Conservation (phyloP, 2,797 vertebrate genomes). For the Malacoctenus gilli region DNA sequence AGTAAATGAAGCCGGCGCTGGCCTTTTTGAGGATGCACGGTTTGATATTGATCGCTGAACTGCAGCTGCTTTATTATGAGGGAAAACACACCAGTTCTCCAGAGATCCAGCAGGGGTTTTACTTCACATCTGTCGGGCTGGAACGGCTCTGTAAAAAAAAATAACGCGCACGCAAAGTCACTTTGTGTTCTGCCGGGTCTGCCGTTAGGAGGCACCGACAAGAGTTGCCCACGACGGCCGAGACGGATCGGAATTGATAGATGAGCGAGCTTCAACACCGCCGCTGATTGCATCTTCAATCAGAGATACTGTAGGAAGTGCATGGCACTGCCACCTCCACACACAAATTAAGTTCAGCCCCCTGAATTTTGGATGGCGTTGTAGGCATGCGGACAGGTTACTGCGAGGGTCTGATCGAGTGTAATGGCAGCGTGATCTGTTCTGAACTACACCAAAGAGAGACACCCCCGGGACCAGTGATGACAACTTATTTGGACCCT, state of each 20-base stretch:
- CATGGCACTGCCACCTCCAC: constrained; percentile 10
- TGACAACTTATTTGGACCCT: constrained; percentile 70
- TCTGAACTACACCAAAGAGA: constrained; percentile 42
- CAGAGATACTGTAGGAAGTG: constrained; percentile 43
- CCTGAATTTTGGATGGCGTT: constrained; percentile 42
- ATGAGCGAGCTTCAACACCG: constrained; percentile 34
- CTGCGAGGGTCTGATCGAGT: constrained; percentile 26
- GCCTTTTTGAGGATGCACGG: background rate
- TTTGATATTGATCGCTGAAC: constrained; percentile 11
- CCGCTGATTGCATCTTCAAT: constrained; percentile 60
- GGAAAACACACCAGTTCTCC: constrained; percentile 36
- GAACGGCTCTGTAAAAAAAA: constrained; percentile 49
- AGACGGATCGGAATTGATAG: constrained; percentile 59
- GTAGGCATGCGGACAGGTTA: constrained; percentile 39
- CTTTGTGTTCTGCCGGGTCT: constrained; percentile 27
- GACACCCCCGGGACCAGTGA: constrained; percentile 43
- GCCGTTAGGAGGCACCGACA: constrained; percentile 31
- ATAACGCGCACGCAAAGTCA: constrained; percentile 36
- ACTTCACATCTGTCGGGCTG: constrained; percentile 24
- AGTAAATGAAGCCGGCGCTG: background rate
- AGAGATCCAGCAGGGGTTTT: constrained; percentile 37
- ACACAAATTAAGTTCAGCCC: constrained; percentile 50
- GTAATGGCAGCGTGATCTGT: constrained; percentile 50
- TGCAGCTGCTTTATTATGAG: constrained; percentile 6
- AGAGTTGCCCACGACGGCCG: constrained; percentile 33